phyloP scores from a whole-genome alignment of 1,140 invertebrate genomes.

The Eriosoma lanigerum region DNA sequence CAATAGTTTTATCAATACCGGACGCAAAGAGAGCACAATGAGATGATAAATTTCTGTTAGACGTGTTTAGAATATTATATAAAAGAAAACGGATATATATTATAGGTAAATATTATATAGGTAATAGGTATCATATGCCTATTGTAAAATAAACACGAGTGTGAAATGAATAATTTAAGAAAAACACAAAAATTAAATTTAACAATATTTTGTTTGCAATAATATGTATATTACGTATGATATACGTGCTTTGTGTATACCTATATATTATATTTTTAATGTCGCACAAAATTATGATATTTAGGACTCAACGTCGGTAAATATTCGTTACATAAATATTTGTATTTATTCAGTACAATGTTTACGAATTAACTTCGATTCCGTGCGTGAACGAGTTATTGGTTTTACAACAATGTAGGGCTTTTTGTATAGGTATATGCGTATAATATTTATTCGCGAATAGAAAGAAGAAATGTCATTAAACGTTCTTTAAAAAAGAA shows the following conservation, averaged over 20 bases:
- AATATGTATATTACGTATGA: too few relatives aligned
- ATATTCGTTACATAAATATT: slow-evolving; percentile 28
- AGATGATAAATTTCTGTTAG: slow-evolving; percentile 31
- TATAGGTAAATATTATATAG: too few relatives aligned
- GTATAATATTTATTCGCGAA: background rate
- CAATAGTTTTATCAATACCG: slow-evolving; percentile 28
- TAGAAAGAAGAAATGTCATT: too few relatives aligned
- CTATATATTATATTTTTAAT: too few relatives aligned
- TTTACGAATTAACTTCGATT: slow-evolving; percentile 24
- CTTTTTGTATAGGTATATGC: background rate
- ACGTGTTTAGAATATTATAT: slow-evolving; percentile 11
- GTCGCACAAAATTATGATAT: background rate
- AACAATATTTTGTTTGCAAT: too few relatives aligned
- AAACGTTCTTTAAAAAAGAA: too few relatives aligned
- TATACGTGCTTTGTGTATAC: too few relatives aligned
- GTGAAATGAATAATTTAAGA: too few relatives aligned
- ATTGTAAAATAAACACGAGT: too few relatives aligned
- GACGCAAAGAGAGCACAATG: slow-evolving; percentile 37
- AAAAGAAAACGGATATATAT: background rate
- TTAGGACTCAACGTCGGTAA: slow-evolving; percentile 9
- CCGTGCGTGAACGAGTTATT: background rate
- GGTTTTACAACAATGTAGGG: background rate
- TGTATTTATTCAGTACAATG: slow-evolving; percentile 21
- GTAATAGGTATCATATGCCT: too few relatives aligned
- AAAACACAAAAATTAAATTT: too few relatives aligned